Evolutionary conservation across 2,113 vertebrate genomes (phyloP).

Genomic region (Quiscalus mexicanus): DNA sequence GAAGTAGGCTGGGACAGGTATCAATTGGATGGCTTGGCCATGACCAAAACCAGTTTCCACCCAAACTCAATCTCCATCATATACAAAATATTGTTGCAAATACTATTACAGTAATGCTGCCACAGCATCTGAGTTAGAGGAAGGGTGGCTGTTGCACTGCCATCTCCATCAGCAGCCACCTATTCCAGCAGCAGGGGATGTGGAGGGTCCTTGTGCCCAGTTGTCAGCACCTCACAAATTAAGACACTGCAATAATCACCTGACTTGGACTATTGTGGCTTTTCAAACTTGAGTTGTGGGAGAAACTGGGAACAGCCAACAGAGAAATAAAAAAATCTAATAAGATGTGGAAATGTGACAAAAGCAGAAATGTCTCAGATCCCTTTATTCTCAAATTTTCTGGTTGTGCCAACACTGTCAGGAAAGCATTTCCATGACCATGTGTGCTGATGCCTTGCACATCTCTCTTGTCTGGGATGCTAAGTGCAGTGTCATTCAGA

Average conservation of each 20-base stretch:
- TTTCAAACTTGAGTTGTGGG: neutral
- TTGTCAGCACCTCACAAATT: neutral
- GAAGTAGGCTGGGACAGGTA: neutral
- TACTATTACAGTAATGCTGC: neutral
- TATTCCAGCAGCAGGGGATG: neutral
- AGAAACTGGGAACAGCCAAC: neutral
- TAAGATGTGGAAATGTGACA: neutral
- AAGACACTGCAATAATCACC: neutral
- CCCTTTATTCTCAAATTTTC: neutral
- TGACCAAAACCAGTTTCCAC: rapidly evolving
- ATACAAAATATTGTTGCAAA: neutral
- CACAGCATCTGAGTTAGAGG: neutral
- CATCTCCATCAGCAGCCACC: rapidly evolving
- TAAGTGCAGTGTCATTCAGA: neutral
- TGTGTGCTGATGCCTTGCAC: neutral
- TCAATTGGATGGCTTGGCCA: neutral
- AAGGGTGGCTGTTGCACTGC: neutral
- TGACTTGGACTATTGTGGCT: neutral
- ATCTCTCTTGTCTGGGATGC: neutral
- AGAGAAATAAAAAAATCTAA: neutral
- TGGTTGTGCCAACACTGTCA: neutral
- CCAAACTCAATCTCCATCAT: neutral
- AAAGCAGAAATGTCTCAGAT: neutral
- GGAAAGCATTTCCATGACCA: neutral
- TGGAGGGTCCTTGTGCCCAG: neutral